Evolutionary conservation across 1,140 invertebrate species (phyloP).

Genomic region (Mesaphorura yosii): DNA sequence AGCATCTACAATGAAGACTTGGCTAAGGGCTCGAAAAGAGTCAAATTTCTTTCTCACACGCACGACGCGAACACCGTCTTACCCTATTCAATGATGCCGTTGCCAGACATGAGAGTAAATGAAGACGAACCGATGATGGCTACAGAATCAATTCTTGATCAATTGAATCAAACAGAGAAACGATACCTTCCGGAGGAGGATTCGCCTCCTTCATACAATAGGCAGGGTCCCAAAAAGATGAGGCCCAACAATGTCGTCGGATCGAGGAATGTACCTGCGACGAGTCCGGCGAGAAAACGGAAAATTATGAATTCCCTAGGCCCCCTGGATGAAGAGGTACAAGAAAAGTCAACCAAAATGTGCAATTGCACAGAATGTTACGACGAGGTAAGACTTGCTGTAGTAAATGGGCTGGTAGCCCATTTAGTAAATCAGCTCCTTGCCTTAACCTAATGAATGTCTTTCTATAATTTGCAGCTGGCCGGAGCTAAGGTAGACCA

Average conservation of each 20-base stretch:
- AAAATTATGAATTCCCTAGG: slow-evolving; percentile 5
- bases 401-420: too few species aligned
- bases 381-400: too few species aligned
- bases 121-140: slow-evolving; percentile 11
- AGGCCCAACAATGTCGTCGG: too few species aligned
- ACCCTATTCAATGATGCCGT: background rate
- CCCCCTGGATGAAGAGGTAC: slow-evolving; percentile 17
- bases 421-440: too few species aligned
- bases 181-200: slow-evolving; percentile 29
- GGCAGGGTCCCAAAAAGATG: slow-evolving; percentile 6
- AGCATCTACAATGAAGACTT: background rate
- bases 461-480: too few species aligned
- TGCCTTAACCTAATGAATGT: too few species aligned
- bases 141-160: slow-evolving; percentile 29
- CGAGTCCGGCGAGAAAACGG: slow-evolving; percentile 19
- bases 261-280: too few species aligned
- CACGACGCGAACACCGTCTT: background rate
- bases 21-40: background rate
- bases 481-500: too few species aligned
- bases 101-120: background rate
- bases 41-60: background rate
- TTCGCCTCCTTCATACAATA: background rate
- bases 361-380: slow-evolving; percentile 30
- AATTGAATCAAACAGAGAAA: slow-evolving; percentile 32
- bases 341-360: slow-evolving; percentile 15